These are phyloP conservation scores for Pristis pectinata DNA, from an alignment of 2,797 vertebrate species.

Conservation along the genomic window DNA sequence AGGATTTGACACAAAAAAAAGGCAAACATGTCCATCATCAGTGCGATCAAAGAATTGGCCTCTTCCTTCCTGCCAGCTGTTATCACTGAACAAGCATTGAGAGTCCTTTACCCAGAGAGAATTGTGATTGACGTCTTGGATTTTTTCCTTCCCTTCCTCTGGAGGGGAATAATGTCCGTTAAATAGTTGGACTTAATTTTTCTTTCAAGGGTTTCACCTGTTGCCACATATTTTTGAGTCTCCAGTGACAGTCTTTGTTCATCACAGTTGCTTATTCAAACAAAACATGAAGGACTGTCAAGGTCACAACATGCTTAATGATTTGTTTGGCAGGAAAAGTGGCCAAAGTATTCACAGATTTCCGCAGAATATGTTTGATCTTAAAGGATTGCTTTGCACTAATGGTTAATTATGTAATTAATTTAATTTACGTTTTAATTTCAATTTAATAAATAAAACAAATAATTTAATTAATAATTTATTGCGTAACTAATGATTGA, in stretches of 20 bases:
- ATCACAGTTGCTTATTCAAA: background rate
- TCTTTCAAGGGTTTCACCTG: background rate
- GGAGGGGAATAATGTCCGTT: background rate
- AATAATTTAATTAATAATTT: too few species aligned
- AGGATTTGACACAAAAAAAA: slow-evolving; percentile 8
- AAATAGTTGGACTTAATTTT: background rate
- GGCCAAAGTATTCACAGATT: background rate
- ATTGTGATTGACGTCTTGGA: slow-evolving; percentile 3
- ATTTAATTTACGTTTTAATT: too few species aligned
- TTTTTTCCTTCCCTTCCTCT: background rate
- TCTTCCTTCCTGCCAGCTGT: slow-evolving; percentile 30
- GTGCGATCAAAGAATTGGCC: background rate
- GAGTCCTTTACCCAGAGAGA: background rate
- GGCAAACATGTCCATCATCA: background rate
- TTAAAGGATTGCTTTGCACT: background rate
- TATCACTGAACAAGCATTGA: background rate
- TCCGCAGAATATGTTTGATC: background rate
- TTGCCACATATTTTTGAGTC: background rate
- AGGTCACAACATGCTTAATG: background rate
- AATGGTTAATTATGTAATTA: too few species aligned
- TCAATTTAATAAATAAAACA: too few species aligned
- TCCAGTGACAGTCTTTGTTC: background rate
- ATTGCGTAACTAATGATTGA: too few species aligned
- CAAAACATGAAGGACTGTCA: background rate
- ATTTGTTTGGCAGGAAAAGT: background rate